Percentiles rank a stretch among this genome's conserved stretches.
phyloP scores from a whole-genome alignment of 30 jellyfish, hydroid and myxozoan genomes.

The Pseudorhiza aurosa region DNA sequence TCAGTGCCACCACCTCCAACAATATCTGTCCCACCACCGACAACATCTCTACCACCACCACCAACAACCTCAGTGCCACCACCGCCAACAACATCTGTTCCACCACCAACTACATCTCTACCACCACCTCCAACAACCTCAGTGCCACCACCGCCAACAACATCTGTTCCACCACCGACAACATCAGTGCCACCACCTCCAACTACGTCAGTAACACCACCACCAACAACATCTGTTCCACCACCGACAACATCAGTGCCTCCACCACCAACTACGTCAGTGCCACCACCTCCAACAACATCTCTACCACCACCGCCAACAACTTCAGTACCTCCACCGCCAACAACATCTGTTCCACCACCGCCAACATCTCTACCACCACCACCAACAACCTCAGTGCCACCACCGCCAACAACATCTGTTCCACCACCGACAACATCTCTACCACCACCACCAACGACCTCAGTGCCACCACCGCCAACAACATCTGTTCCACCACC shows the following conservation, averaged over 20 bases:
- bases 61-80: neutral
- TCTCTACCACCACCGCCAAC: conserved; percentile 1
- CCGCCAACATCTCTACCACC: neutral
- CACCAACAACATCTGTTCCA: conserved; percentile 1
- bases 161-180: neutral
- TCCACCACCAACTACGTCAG: neutral
- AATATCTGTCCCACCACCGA: neutral
- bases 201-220: neutral
- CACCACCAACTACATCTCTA: conserved; percentile 1
- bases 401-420: conserved; percentile 22
- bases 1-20: conserved; percentile 6
- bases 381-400: conserved; percentile 20
- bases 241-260: conserved; percentile 12
- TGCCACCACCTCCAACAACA: conserved; percentile 17
- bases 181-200: neutral
- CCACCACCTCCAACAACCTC: conserved; percentile 13
- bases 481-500: neutral
- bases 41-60: conserved; percentile 2
- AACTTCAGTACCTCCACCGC: conserved; percentile 12
- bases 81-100: conserved; percentile 1
- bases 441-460: conserved; percentile 22
- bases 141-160: neutral
- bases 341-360: conserved; percentile 10
- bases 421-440: conserved; percentile 16
- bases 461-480: conserved; percentile 5